Evolutionary conservation across 2,888 invertebrate genomes (phyloP), one percentile per base, ranked within the genome.

Genomic region (Tholera decimalis): DNA sequence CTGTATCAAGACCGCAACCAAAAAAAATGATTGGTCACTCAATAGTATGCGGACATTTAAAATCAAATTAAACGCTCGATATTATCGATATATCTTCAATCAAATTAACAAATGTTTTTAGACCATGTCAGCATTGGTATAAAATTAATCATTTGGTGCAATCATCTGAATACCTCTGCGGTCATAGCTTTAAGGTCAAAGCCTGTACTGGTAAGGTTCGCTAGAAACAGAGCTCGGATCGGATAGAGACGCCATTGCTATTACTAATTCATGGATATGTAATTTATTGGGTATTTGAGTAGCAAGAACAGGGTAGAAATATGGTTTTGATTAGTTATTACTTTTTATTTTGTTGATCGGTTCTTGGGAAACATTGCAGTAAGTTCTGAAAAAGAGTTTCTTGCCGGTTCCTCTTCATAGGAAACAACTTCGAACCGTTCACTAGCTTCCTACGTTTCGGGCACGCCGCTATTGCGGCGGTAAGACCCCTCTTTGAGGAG

Each of bases 1-100:
- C 65, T 68, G 46, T 41, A 73, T 39, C 20, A 26, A 28, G 15
- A 73, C 3, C 35, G 73, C 53, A 49, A 73, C n/a, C 8, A 33
- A 41, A 53, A 67, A n/a, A 73, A 64, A 30, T 26, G 6, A 39
- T 41, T 35, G 33, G 6, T 22, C 2, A 18, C 33, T 68, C 20
- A 22, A 35, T 39, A 44, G 20, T 33, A 72, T 72, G 68, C 73
- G 68, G 72, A 68, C 26, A 53, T 62, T 47, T 46, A 20, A 28
- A 64, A 47, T 35, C 0, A 28, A 50, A 64, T 65, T 43, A 55
- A 64, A 65, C n/a, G 13, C n/a, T 18, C 33, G 43, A 28, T 51
- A 39, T 46, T 53, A 62, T n/a, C n/a, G n/a, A n/a, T n/a, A n/a
- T n/a, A n/a, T 68, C 66, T 60, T 33, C 1, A 50, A 70, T 50